Conservation (phyloP, 2,797 vertebrate genomes). For the Rhincodon typus region DNA sequence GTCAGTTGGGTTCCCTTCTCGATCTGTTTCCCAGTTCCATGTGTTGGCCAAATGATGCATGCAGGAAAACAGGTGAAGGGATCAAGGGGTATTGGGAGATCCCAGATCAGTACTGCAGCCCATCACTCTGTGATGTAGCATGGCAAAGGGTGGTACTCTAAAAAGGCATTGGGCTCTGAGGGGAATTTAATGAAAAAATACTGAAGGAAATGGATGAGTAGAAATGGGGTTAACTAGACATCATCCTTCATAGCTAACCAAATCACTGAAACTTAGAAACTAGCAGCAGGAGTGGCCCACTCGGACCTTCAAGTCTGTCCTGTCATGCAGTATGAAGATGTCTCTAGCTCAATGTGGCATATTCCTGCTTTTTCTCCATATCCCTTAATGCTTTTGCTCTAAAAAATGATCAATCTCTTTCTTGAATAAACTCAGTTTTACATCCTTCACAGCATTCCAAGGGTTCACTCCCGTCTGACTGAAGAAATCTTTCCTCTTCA, state of each 20-base stretch:
- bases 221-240: background rate
- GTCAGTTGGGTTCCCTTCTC: background rate
- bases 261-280: too few species aligned
- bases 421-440: too few species aligned
- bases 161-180: background rate
- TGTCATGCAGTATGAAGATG: too few species aligned
- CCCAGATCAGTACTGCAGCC: background rate
- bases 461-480: too few species aligned
- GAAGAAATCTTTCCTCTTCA: too few species aligned
- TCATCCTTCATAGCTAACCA: background rate
- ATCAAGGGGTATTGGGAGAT: background rate
- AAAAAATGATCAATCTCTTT: too few species aligned
- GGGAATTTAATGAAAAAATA: background rate
- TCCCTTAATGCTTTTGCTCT: too few species aligned
- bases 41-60: background rate
- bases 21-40: background rate
- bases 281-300: too few species aligned
- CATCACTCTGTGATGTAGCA: background rate
- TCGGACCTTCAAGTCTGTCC: too few species aligned
- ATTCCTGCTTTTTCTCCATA: too few species aligned
- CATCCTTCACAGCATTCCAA: too few species aligned
- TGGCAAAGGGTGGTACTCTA: background rate
- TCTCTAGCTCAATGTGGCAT: too few species aligned
- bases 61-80: background rate
- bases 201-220: background rate